These are phyloP conservation scores for Ephydatia muelleri DNA, from an alignment of 37 sponge, comb jelly and placozoan species.

Conservation along the genomic window DNA sequence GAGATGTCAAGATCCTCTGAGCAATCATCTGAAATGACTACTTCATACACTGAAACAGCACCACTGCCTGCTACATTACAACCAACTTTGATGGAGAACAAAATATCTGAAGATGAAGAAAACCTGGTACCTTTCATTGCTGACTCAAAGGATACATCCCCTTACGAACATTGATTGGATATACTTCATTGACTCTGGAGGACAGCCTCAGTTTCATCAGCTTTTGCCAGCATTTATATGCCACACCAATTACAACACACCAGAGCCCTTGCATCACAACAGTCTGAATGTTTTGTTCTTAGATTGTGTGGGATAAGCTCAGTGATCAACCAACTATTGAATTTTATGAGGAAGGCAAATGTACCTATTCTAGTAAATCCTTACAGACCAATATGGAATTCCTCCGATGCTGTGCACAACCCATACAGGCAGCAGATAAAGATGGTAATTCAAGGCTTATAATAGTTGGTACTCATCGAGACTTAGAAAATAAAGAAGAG, in stretches of 20 bases:
- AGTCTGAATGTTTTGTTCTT: not conserved
- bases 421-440: not conserved
- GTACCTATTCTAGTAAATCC: not conserved
- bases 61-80: no score
- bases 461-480: not conserved
- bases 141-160: no score
- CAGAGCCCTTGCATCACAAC: not conserved
- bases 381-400: not conserved
- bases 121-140: no score
- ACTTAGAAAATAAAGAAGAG: not conserved
- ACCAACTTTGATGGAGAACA: no score
- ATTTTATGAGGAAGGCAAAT: not conserved
- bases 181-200: slow-evolving; percentile 4
- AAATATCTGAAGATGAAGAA: no score
- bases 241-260: not conserved
- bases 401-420: not conserved
- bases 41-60: no score
- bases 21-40: no score
- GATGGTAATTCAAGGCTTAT: not conserved
- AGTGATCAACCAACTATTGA: not conserved
- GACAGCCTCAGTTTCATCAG: slow-evolving; percentile 8
- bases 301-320: not conserved
- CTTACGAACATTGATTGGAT: not conserved
- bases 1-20: no score
- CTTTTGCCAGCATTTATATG: not conserved